Evolutionary conservation across 2,113 vertebrate species (phyloP).

Genomic region (Oreocharis arfaki): DNA sequence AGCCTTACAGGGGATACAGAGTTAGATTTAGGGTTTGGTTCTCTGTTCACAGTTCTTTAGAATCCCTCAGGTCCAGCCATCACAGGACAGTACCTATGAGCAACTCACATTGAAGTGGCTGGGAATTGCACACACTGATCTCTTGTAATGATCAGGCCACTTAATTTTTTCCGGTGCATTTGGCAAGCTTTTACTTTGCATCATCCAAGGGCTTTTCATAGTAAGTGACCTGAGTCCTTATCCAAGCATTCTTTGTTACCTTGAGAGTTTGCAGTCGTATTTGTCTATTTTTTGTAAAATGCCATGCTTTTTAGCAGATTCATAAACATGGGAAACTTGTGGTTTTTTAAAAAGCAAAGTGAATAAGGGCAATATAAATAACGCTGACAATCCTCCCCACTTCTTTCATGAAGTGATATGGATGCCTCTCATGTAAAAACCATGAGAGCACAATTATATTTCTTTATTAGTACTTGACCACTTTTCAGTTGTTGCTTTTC

Average conservation of each 20-base stretch:
- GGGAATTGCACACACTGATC: not conserved
- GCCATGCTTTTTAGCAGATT: not conserved
- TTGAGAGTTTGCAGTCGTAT: not conserved
- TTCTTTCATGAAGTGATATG: not conserved
- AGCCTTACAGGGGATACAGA: not conserved
- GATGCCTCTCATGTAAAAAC: not conserved
- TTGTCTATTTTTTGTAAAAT: not conserved
- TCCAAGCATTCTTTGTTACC: not conserved
- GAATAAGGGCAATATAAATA: not conserved
- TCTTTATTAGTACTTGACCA: not conserved
- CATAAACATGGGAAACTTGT: not conserved
- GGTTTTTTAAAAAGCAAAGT: not conserved
- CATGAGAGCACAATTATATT: not conserved
- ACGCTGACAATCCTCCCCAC: not conserved
- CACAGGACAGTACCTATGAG: not conserved
- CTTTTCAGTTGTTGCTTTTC: not conserved
- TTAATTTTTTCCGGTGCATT: not conserved
- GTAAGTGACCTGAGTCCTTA: not conserved
- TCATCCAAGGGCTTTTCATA: not conserved
- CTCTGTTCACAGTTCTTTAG: not conserved
- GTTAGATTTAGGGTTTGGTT: not conserved
- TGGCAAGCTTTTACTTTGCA: not conserved
- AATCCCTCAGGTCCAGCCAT: not conserved
- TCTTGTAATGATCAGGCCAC: not conserved
- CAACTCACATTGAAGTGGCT: not conserved